A percentile compares a stretch with the other conserved stretches of the same genome.
Conservation (phyloP, 2,113 vertebrate species). For the Corythaixoides concolor region DNA sequence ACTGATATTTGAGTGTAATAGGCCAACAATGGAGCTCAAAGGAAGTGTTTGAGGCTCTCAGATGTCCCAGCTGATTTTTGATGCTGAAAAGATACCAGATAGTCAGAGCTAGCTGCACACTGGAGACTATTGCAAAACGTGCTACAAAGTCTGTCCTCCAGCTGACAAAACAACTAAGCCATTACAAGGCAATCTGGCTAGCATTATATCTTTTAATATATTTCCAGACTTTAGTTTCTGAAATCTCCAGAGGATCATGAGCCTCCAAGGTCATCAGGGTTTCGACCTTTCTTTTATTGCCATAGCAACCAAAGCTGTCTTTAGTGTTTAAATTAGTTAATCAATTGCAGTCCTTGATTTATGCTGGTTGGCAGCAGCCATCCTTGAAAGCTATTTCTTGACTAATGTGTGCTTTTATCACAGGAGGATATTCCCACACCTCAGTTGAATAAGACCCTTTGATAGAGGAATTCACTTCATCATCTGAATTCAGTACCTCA, state of each 20-base stretch:
- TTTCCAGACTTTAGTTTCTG: slow-evolving; percentile 35
- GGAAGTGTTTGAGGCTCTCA: slow-evolving; percentile 18
- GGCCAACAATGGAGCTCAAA: slow-evolving; percentile 3
- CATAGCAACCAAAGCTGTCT: slow-evolving; percentile 69
- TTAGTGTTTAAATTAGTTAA: slow-evolving; percentile 67
- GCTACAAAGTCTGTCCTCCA: slow-evolving; percentile 2
- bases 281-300: slow-evolving; percentile 55
- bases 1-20: slow-evolving; percentile 34
- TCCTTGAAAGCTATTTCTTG: slow-evolving; percentile 59
- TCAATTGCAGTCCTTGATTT: slow-evolving; percentile 68
- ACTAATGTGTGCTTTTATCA: slow-evolving; percentile 45
- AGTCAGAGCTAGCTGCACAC: slow-evolving; percentile 4
- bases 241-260: slow-evolving; percentile 38
- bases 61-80: slow-evolving; percentile 41
- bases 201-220: slow-evolving; percentile 45
- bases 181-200: slow-evolving; percentile 16
- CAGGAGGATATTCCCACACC: slow-evolving; percentile 36
- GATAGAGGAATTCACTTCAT: slow-evolving; percentile 36
- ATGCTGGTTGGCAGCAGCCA: slow-evolving; percentile 52
- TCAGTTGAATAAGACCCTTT: background rate
- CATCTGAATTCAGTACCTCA: background rate
- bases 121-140: background rate
- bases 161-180: slow-evolving; percentile 38
- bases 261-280: slow-evolving; percentile 36
- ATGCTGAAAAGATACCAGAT: slow-evolving; percentile 13